Evolutionary conservation across 2,797 vertebrate species (phyloP).

Genomic region (Sebastes hubbsi): DNA sequence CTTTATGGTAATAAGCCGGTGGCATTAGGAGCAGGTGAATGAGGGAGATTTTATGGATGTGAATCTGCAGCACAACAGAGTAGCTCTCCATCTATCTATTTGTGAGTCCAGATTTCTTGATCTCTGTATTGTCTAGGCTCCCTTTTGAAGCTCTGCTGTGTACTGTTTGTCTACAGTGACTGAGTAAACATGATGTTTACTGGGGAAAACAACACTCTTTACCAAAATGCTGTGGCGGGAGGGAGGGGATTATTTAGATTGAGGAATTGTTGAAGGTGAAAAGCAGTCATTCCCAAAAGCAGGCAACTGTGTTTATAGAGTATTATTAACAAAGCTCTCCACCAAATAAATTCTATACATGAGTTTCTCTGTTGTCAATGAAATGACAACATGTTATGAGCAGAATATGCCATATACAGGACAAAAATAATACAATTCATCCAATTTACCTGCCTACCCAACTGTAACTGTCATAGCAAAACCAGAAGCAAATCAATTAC

Average conservation of each 20-base stretch:
- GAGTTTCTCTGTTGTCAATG: neutral
- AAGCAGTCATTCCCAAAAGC: neutral
- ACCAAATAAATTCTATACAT: neutral
- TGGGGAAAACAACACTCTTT: neutral
- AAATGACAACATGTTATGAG: neutral
- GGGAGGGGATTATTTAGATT: neutral
- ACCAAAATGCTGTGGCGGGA: neutral
- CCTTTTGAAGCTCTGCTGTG: constrained; percentile 8
- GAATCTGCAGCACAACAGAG: neutral
- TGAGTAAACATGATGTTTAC: constrained; percentile 32
- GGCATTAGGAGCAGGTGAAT: constrained; percentile 13
- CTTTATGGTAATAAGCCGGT: constrained; percentile 1
- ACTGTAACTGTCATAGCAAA: neutral
- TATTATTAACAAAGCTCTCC: neutral
- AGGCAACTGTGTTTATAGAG: neutral
- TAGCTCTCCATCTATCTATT: neutral
- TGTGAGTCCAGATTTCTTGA: neutral
- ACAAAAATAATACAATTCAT: neutral
- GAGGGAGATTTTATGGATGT: neutral
- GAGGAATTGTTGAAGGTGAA: neutral
- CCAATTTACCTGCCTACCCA: neutral
- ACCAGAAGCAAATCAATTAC: constrained; percentile 7
- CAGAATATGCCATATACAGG: neutral
- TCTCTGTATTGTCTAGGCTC: neutral
- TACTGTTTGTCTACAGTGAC: neutral